These are phyloP conservation scores for Anas capensis DNA, from an alignment of 2,797 vertebrate species.

Conservation along the genomic window DNA sequence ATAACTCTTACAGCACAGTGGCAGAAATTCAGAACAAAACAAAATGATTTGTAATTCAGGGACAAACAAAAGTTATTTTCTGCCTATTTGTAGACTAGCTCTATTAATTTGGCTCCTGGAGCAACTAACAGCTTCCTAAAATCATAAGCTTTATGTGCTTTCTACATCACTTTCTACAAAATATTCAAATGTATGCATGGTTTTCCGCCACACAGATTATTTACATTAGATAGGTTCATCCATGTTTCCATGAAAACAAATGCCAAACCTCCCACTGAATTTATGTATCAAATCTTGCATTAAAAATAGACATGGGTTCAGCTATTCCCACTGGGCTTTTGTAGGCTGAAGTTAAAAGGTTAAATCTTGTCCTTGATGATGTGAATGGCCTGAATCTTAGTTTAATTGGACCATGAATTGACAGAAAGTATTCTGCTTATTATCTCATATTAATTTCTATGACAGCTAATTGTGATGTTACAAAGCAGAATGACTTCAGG, in stretches of 20 bases:
- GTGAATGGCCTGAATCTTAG: background rate
- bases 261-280: background rate
- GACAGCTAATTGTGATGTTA: slow-evolving; percentile 8
- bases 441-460: background rate
- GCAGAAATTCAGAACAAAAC: background rate
- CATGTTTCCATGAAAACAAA: background rate
- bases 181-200: background rate
- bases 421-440: background rate
- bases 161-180: background rate
- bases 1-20: background rate
- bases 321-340: background rate
- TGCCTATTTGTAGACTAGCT: background rate
- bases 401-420: background rate
- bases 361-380: background rate
- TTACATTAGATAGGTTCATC: background rate
- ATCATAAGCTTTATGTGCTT: background rate
- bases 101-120: background rate
- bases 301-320: background rate
- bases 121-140: background rate
- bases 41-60: background rate
- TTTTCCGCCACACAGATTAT: background rate
- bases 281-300: background rate
- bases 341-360: background rate
- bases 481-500: background rate
- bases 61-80: background rate